These are phyloP conservation scores for Cairina moschata DNA, from an alignment of 2,113 vertebrate genomes.

Conservation along the genomic window DNA sequence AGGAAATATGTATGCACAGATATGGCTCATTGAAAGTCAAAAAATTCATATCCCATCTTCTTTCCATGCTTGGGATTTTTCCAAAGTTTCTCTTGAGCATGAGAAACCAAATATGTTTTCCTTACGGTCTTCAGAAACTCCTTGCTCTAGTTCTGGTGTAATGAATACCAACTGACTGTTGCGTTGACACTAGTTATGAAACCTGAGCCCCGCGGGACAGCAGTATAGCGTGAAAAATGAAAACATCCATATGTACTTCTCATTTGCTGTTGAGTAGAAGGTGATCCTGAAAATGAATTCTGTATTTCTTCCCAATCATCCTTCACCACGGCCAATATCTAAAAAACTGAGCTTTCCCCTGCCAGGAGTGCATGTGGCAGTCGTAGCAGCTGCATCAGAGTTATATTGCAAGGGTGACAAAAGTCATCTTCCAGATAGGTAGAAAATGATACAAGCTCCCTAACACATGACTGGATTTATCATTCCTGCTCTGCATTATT, in stretches of 20 bases:
- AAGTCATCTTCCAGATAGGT: background rate
- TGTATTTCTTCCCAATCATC: constrained; percentile 2
- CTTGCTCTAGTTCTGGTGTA: background rate
- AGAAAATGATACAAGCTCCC: background rate
- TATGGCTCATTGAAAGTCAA: background rate
- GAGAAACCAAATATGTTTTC: constrained; percentile 22
- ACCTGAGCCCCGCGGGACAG: background rate
- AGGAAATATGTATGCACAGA: background rate
- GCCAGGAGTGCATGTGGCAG: background rate
- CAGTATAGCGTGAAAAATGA: background rate
- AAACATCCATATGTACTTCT: background rate
- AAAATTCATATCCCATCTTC: background rate
- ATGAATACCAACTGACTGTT: background rate
- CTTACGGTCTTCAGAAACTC: constrained; percentile 13
- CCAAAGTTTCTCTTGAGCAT: background rate
- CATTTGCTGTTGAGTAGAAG: background rate
- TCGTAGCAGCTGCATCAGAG: background rate
- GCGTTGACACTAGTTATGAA: constrained; percentile 1
- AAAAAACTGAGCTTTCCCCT: background rate
- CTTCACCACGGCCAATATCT: background rate
- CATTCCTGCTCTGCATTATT: background rate
- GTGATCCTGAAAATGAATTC: constrained; percentile 47
- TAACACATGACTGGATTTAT: background rate
- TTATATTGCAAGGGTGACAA: background rate
- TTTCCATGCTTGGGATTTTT: background rate